These are phyloP conservation scores for Calephelis nemesis DNA, from an alignment of 1,140 invertebrate species.

Conservation along the genomic window DNA sequence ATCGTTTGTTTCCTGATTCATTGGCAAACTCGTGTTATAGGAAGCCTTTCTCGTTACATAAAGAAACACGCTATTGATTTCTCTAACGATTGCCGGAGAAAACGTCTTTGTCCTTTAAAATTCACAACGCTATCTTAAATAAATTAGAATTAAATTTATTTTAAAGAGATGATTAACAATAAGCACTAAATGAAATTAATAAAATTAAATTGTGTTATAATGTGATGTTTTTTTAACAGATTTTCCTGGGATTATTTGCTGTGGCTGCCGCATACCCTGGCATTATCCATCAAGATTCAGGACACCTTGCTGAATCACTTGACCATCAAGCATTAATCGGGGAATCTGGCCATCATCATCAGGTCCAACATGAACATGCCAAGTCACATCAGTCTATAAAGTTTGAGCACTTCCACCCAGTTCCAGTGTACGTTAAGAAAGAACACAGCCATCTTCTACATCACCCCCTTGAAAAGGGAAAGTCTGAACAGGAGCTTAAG, in stretches of 20 bases:
- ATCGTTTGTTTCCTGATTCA: conserved; percentile 46
- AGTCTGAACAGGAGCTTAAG: conserved; percentile 80
- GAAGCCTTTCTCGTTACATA: conserved; percentile 61
- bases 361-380: conserved; percentile 81
- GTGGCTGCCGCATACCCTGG: conserved; percentile 69
- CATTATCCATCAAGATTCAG: conserved; percentile 67
- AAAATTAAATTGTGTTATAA: neutral
- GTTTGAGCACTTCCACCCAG: conserved; percentile 83
- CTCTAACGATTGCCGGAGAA: neutral
- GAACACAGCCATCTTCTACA: conserved; percentile 82
- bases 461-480: conserved; percentile 81
- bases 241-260: conserved; percentile 74
- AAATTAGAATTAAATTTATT: too few species aligned
- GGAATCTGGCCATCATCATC: conserved; percentile 80
- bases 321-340: conserved; percentile 73
- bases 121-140: neutral
- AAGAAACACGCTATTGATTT: conserved; percentile 23
- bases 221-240: conserved; percentile 47
- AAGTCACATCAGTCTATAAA: conserved; percentile 83
- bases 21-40: conserved; percentile 40
- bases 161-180: too few species aligned
- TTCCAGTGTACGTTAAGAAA: conserved; percentile 83
- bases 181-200: neutral
- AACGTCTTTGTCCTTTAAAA: neutral
- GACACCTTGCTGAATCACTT: conserved; percentile 56